A percentile compares a stretch with the other conserved stretches of the same genome.
Evolutionary conservation across 2,797 vertebrate genomes (phyloP).

Genomic region (Leptoclinus maculatus): DNA sequence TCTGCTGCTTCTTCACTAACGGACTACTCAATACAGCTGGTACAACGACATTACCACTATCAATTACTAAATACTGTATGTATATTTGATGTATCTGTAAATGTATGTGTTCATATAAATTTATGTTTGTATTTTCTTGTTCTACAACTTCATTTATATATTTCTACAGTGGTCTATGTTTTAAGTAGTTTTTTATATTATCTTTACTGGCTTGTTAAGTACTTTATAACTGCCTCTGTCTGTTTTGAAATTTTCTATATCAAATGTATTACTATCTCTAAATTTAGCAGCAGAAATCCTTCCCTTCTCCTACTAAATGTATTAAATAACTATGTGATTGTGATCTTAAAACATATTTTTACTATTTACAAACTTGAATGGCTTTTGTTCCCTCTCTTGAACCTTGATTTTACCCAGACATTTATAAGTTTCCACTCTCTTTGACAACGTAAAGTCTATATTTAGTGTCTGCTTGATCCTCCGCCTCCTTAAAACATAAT

Average conservation of each 20-base stretch:
- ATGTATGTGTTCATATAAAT: background rate
- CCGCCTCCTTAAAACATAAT: background rate
- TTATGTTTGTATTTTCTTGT: background rate
- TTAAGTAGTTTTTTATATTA: background rate
- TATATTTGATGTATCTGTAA: background rate
- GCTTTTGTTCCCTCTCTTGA: background rate
- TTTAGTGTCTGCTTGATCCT: background rate
- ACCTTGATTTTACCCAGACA: background rate
- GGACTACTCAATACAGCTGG: background rate
- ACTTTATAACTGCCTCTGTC: background rate
- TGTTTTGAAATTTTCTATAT: background rate
- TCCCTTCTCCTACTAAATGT: background rate
- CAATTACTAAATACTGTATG: background rate
- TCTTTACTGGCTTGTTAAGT: background rate
- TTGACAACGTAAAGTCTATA: background rate
- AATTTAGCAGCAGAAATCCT: background rate
- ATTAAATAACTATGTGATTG: background rate
- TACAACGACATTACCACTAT: background rate
- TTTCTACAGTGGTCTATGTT: background rate
- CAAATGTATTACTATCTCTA: background rate
- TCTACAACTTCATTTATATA: background rate
- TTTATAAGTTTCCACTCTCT: background rate
- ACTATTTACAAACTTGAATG: background rate
- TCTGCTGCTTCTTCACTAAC: background rate
- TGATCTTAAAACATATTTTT: background rate